Percentiles rank a stretch among this genome's conserved stretches.
These are phyloP conservation scores for Asobara japonica DNA, from an alignment of 1,140 invertebrate species.

Conservation along the genomic window DNA sequence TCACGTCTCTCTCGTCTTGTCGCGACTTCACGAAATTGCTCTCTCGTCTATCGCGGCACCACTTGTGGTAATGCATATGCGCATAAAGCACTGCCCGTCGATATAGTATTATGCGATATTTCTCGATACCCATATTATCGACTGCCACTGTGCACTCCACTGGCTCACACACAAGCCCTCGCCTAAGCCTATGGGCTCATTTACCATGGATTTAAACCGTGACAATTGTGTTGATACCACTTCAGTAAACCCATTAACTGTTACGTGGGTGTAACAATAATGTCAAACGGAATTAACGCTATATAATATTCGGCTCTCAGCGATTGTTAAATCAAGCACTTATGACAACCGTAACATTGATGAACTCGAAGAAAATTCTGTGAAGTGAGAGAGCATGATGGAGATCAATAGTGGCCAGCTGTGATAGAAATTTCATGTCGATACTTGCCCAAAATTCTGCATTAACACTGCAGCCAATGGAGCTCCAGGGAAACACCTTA, in stretches of 20 bases:
- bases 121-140: not conserved
- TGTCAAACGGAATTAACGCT: not conserved
- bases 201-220: not conserved
- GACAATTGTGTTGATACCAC: not conserved
- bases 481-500: not conserved
- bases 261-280: not conserved
- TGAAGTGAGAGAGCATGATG: not conserved
- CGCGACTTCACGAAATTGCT: no score
- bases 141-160: no score
- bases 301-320: no score
- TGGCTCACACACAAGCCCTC: no score
- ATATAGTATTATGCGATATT: not conserved
- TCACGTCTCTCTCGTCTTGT: no score
- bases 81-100: no score
- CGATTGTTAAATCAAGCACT: no score
- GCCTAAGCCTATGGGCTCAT: not conserved
- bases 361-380: not conserved
- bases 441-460: not conserved
- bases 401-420: slow-evolving; percentile 22
- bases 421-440: slow-evolving; percentile 10
- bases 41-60: no score
- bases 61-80: no score
- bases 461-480: not conserved
- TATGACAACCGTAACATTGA: no score
- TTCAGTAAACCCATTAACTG: not conserved